These are phyloP conservation scores for Syrmaticus mikado DNA, from an alignment of 2,113 vertebrate species.

Conservation along the genomic window DNA sequence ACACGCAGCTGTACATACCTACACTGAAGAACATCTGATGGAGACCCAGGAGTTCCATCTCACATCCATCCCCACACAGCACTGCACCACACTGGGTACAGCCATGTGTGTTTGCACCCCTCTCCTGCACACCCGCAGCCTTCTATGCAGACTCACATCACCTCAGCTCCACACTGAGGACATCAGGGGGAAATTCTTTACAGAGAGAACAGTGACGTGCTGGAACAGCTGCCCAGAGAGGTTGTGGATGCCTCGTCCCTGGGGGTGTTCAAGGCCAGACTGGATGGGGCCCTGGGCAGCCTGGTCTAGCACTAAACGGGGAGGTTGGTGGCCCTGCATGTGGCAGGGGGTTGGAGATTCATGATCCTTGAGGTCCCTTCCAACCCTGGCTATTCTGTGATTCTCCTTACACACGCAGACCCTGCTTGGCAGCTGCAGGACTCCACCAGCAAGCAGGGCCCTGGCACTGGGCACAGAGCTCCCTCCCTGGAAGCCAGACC, in stretches of 20 bases:
- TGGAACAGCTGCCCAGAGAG: no score
- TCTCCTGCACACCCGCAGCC: not conserved
- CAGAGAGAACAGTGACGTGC: no score
- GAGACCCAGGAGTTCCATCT: not conserved
- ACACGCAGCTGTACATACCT: not conserved
- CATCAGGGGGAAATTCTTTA: not conserved
- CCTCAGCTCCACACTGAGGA: not conserved
- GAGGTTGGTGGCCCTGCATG: no score
- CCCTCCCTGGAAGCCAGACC: accelerated
- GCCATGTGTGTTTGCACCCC: accelerated
- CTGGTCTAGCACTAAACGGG: no score
- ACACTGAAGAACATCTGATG: not conserved
- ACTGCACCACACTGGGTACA: accelerated
- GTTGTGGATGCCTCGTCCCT: no score
- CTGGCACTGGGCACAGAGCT: not conserved
- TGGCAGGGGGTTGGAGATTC: no score
- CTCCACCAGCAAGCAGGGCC: not conserved
- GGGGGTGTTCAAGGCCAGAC: no score
- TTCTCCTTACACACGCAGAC: no score
- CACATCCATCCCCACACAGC: not conserved
- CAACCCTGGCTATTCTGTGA: no score
- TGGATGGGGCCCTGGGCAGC: no score
- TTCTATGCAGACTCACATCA: accelerated
- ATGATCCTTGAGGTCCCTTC: no score
- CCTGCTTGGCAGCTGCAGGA: not conserved